A percentile compares a stretch with the other conserved stretches of the same genome.
phyloP scores from a whole-genome alignment of 2,797 vertebrate species.

The Saxicola maurus region DNA sequence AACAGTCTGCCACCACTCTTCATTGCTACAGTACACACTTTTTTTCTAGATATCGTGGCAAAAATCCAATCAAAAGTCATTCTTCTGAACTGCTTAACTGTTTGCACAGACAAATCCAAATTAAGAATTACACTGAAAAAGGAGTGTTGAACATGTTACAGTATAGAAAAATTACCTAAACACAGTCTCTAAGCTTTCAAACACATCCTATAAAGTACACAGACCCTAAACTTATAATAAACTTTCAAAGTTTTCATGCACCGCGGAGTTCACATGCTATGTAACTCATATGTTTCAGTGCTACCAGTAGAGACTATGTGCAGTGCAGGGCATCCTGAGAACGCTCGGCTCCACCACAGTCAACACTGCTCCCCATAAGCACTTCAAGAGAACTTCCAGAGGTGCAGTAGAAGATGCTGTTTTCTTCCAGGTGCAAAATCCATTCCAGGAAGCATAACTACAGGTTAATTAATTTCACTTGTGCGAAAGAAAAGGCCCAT shows the following conservation, averaged over 20 bases:
- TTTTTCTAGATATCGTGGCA: background rate
- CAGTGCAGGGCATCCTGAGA: too few species aligned
- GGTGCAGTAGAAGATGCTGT: too few species aligned
- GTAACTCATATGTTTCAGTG: rapidly evolving
- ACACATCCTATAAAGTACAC: background rate
- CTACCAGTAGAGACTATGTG: background rate
- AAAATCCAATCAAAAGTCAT: background rate
- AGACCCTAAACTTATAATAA: rapidly evolving
- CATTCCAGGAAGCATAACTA: rapidly evolving
- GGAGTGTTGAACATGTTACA: background rate
- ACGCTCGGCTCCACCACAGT: background rate
- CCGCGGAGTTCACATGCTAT: rapidly evolving
- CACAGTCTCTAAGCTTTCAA: background rate
- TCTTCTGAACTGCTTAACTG: background rate
- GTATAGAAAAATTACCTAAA: background rate
- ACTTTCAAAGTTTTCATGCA: background rate
- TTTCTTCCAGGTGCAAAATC: background rate
- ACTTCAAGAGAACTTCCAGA: background rate
- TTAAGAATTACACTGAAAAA: background rate
- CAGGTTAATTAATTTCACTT: rapidly evolving
- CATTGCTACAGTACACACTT: background rate
- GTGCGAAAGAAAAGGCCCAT: rapidly evolving
- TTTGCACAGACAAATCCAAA: background rate
- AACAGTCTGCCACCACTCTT: background rate
- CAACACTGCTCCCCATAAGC: background rate